Conservation (phyloP, 2,797 vertebrate species). For the Sternotherus odoratus region DNA sequence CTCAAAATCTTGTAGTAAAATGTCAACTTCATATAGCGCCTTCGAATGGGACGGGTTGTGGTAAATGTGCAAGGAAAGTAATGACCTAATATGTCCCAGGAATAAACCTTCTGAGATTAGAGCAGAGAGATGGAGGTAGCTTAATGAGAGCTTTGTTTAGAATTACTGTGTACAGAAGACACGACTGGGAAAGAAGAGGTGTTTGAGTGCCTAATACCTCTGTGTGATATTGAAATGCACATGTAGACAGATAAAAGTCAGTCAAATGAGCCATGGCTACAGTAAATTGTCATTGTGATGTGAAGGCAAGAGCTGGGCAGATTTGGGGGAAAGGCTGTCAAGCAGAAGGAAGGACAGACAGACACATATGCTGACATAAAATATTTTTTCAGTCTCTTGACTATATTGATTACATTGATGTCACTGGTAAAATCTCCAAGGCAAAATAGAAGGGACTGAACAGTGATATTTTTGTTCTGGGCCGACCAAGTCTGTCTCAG, state of each 20-base stretch:
- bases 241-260: neutral
- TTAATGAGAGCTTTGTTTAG: constrained; percentile 37
- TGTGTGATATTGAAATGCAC: neutral
- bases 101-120: constrained; percentile 40
- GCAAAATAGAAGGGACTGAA: neutral
- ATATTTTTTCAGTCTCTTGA: neutral
- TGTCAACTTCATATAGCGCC: too few species aligned
- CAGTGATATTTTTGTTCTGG: neutral
- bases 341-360: neutral
- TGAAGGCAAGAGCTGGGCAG: neutral
- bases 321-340: neutral
- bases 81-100: neutral
- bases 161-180: constrained; percentile 2
- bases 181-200: neutral
- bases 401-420: neutral
- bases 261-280: neutral
- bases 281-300: neutral
- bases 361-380: neutral
- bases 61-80: constrained; percentile 25
- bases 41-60: rapidly evolving
- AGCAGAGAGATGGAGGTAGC: neutral
- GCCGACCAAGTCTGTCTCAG: neutral
- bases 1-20: too few species aligned
- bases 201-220: neutral
- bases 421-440: neutral